These are phyloP conservation scores for Leptinotarsa tumamoca DNA, from an alignment of 2,888 invertebrate genomes.

Conservation along the genomic window DNA sequence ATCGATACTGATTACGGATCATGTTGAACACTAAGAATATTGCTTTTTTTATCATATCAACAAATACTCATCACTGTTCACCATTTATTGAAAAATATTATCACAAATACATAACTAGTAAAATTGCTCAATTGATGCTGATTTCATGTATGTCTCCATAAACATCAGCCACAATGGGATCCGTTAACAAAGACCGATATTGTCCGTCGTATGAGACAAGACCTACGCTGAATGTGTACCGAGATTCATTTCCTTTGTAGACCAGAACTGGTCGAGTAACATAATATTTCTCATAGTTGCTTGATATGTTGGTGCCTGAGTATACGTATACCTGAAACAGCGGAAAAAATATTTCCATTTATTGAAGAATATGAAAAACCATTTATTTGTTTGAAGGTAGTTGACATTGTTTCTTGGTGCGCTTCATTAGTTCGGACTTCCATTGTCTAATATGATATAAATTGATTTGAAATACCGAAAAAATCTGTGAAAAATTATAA, in stretches of 20 bases:
- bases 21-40: no score
- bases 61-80: background rate
- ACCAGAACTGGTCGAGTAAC: slow-evolving; percentile 56
- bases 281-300: slow-evolving; percentile 53
- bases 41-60: background rate
- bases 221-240: slow-evolving; percentile 57
- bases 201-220: slow-evolving; percentile 54
- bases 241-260: slow-evolving; percentile 54
- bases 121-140: background rate
- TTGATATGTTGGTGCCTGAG: slow-evolving; percentile 48
- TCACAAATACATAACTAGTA: background rate
- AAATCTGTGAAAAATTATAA: no score
- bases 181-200: slow-evolving; percentile 53
- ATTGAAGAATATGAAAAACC: background rate
- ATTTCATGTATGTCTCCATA: slow-evolving; percentile 52
- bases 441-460: no score
- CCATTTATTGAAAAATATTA: background rate
- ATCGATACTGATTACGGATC: no score
- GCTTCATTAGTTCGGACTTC: no score
- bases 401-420: no score
- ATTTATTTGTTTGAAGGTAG: no score
- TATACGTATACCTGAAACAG: slow-evolving; percentile 54
- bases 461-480: no score
- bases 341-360: background rate
- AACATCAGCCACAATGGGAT: slow-evolving; percentile 54